Base-by-base conservation (phyloP, 2,888 invertebrate genomes). In the Eutolmus rufibarbis region DNA sequence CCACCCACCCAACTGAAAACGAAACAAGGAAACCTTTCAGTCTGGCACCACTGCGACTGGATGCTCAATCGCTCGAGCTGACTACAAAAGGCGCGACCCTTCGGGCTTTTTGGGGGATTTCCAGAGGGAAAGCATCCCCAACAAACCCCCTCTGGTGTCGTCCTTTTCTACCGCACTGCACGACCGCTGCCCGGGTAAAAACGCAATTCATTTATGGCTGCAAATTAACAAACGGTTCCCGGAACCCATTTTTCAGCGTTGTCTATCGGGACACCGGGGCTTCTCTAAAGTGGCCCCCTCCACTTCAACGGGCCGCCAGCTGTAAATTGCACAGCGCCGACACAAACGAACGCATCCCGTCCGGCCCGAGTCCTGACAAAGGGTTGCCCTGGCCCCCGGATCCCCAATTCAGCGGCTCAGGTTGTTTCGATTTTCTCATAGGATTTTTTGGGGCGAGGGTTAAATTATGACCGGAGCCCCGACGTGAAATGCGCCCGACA, bases 201-300 rank as follows among this genome's bases (percentile, higher is more conserved):
- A 74, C 66, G 56, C 51, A 87, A 87, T 81, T 87, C 87, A 81
- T 87, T 87, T 66, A 87, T 81, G 28, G 87, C 87, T 81, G 43
- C 79, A 87, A 87, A 79, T 87, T 87, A 81, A 87, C 79, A 87
- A 87, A 79, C 28, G 74, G 79, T 40, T 81, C 74, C 19, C n/a
- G 14, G 57, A 79, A 86, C 28, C 34, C 74, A 66, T 79, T 79
- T 87, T 81, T 81, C 78, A 78, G 57, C 66, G 8, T 86, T 74
- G 86, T 74, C 86, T 16, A 86, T 74, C 19, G 66, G 34, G 2
- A 81, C 51, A n/a, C 8, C 19, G 56, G n/a, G 19, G 56, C 19
- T 56, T n/a, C 56, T 56, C 56, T n/a, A 56, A 66, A 28, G 66
- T 66, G 40, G 12, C 40, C 12, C 40, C 40, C 40, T 66, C 12